Conservation (phyloP, 1,140 invertebrate genomes). For the Neodiprion lecontei region DNA sequence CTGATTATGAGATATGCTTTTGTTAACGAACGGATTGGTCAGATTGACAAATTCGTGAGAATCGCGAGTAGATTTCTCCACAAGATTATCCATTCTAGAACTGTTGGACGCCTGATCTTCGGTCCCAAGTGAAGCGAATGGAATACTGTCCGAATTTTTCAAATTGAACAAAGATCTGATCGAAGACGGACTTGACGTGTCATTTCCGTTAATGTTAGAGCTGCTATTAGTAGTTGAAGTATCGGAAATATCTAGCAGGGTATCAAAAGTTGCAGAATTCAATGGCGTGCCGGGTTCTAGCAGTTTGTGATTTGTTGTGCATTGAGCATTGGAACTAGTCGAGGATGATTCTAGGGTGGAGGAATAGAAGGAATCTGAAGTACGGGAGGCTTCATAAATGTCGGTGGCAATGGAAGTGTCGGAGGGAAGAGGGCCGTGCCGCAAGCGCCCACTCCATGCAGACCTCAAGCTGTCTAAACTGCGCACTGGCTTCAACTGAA, state of each 20-base stretch:
- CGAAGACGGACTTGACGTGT: neutral
- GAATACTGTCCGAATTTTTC: neutral
- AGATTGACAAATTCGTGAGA: slow-evolving; percentile 31
- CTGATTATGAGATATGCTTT: slow-evolving; percentile 19
- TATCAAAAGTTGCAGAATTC: neutral
- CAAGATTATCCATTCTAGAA: neutral
- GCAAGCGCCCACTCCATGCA: slow-evolving; percentile 54
- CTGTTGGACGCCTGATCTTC: neutral
- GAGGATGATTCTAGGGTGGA: slow-evolving; percentile 34
- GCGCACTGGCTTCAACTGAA: slow-evolving; percentile 68
- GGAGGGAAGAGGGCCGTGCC: slow-evolving; percentile 49
- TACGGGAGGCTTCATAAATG: slow-evolving; percentile 29
- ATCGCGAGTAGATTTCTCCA: neutral
- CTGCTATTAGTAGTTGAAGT: slow-evolving; percentile 11
- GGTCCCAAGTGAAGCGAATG: neutral
- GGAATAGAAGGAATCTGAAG: slow-evolving; percentile 35
- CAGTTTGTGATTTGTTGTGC: neutral
- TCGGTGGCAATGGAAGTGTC: slow-evolving; percentile 36
- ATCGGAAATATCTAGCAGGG: slow-evolving; percentile 10
- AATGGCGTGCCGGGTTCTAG: neutral
- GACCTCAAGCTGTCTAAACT: slow-evolving; percentile 68
- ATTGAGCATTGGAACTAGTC: slow-evolving; percentile 7
- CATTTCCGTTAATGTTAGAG: neutral
- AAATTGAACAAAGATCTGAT: neutral
- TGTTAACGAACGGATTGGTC: slow-evolving; percentile 25